phyloP scores from a whole-genome alignment of 37 sponge, comb jelly and placozoan species.

The Mnemiopsis leidyi region DNA sequence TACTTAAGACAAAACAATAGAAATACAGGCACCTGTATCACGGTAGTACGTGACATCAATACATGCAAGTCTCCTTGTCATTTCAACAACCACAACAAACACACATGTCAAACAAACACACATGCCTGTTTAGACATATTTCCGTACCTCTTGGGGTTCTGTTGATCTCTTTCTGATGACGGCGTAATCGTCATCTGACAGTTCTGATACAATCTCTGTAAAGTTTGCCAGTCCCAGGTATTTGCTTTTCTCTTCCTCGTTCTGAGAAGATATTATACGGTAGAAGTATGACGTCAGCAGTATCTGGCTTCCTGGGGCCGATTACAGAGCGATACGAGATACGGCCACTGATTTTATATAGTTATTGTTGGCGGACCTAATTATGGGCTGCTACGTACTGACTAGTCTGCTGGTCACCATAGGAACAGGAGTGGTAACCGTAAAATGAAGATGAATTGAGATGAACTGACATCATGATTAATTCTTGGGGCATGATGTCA shows the following conservation, averaged over 20 bases:
- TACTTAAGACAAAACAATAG: no score
- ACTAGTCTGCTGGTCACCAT: background rate
- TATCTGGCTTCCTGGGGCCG: background rate
- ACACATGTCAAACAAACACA: no score
- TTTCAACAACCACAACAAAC: no score
- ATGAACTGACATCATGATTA: background rate
- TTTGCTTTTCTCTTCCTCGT: background rate
- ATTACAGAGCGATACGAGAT: background rate
- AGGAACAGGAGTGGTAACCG: background rate
- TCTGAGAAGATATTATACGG: background rate
- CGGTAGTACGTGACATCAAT: no score
- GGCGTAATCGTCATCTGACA: background rate
- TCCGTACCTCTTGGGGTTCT: background rate
- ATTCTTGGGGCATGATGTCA: background rate
- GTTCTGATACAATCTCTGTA: background rate
- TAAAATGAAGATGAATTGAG: background rate
- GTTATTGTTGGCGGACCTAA: background rate
- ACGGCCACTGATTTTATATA: background rate
- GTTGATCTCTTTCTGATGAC: background rate
- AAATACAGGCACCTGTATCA: no score
- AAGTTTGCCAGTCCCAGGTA: slow-evolving; percentile 19
- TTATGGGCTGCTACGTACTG: background rate
- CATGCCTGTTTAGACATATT: no score
- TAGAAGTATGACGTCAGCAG: background rate
- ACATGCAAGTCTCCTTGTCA: no score